Percentiles rank a stretch among this genome's conserved stretches.
Conservation (phyloP, 2,888 invertebrate species). For the Ommatoiulus sabulosus region DNA sequence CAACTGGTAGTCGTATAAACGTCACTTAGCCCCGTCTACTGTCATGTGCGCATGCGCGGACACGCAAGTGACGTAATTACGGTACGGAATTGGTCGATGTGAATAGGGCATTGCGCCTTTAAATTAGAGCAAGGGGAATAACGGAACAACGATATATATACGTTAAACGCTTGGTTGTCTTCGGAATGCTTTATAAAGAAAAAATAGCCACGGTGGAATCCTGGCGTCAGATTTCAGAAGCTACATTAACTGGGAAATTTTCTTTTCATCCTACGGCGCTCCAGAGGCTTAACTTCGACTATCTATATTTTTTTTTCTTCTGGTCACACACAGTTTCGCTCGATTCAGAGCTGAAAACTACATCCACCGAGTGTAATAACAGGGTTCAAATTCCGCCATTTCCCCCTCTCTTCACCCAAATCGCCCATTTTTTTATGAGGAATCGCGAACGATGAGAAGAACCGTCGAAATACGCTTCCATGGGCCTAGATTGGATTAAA, state of each 20-base stretch:
- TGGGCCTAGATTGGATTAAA: conserved; percentile 44
- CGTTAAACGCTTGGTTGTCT: too few relatives aligned
- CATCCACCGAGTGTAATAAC: neutral
- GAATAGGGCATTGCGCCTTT: too few relatives aligned
- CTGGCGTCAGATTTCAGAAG: too few relatives aligned
- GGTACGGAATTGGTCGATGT: too few relatives aligned
- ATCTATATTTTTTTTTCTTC: neutral
- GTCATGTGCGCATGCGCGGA: too few relatives aligned
- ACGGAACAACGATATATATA: too few relatives aligned
- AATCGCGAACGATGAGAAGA: conserved; percentile 27
- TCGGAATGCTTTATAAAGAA: too few relatives aligned
- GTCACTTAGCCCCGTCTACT: too few relatives aligned
- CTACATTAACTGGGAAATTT: neutral
- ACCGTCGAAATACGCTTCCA: conserved; percentile 8
- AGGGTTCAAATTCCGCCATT: neutral
- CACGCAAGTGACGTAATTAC: too few relatives aligned
- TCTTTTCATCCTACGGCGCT: neutral
- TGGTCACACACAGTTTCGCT: neutral
- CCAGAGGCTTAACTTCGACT: neutral
- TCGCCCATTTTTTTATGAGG: conserved; percentile 25
- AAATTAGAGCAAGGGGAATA: too few relatives aligned
- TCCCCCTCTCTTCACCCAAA: conserved; percentile 5
- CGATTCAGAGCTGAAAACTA: conserved; percentile 6
- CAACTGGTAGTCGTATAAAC: too few relatives aligned
- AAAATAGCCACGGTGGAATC: too few relatives aligned